phyloP scores from a whole-genome alignment of 23 tunicate genomes.

The Halocynthia roretzi region DNA sequence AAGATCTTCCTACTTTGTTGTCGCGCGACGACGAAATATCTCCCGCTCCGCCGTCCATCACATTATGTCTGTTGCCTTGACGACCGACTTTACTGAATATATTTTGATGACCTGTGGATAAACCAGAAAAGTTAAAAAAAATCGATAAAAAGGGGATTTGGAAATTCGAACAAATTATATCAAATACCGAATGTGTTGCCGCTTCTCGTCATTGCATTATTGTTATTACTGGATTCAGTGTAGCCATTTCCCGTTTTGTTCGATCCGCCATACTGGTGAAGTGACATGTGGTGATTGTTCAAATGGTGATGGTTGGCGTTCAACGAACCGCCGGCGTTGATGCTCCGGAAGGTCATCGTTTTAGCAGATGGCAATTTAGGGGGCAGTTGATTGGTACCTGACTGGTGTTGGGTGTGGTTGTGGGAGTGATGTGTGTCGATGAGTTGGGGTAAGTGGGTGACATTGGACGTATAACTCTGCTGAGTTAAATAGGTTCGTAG shows the following conservation, averaged over 20 bases:
- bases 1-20: slow-evolving; percentile 64
- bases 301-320: slow-evolving; percentile 7
- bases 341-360: slow-evolving; percentile 37
- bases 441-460: slow-evolving; percentile 77
- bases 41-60: slow-evolving; percentile 26
- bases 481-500: background rate
- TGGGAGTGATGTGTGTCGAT: slow-evolving; percentile 40
- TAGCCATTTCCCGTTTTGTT: slow-evolving; percentile 10
- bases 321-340: slow-evolving; percentile 30
- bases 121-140: background rate
- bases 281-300: background rate
- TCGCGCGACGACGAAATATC: slow-evolving; percentile 59
- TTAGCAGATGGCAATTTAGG: slow-evolving; percentile 68
- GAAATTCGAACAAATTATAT: background rate
- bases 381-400: slow-evolving; percentile 27
- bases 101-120: slow-evolving; percentile 46
- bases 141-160: background rate
- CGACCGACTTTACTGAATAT: slow-evolving; percentile 53
- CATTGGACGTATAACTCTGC: slow-evolving; percentile 40
- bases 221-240: slow-evolving; percentile 7
- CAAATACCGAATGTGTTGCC: background rate
- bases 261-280: background rate
- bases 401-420: slow-evolving; percentile 8
- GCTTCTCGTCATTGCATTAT: slow-evolving; percentile 12
- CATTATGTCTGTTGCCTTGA: slow-evolving; percentile 36